Evolutionary conservation across 2,797 vertebrate species (phyloP), one percentile per base, ranked within the genome.

Genomic region (Ctenochaetus hawaiiensis): DNA sequence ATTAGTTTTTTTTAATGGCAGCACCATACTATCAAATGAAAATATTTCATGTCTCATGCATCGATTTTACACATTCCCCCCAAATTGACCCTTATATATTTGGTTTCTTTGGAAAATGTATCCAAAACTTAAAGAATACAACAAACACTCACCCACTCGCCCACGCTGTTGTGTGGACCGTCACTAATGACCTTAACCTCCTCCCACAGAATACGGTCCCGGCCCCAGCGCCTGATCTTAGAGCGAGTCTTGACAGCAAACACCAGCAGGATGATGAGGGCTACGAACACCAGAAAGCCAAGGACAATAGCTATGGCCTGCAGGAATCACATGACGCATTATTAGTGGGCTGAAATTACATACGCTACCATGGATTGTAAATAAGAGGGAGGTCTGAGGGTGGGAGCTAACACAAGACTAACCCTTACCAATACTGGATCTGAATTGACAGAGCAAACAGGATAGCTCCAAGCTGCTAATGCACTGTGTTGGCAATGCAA

Each of bases 251-350:
- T 97, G 60, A 96, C 95, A 1, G 96, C 95, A 85, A 97, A 98
- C 80, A 97, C 96, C 82, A 97, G 94, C 41, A 98, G 93, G 86
- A 98, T 95, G 90, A 96, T 96, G 88, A 98, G 94, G 58, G 85
- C 96, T 17, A 97, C 67, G 10, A 94, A 90, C 56, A 97, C 93
- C 85, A 97, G 81, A 89, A 98, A 96, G 2, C 96, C 96, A 74
- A 97, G 77, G 8, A 98, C 95, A 23, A 98, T 96, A 4, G 97
- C 97, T 69, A 98, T 95, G 53, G 94, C 96, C 97, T 98, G 83
- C 10, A 60, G 56, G 57, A 62, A 74, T 4, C 39, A 63, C 2
- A 60, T 16, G 4, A 74, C 1, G 34, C 26, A 56, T 9, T 0
- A 2, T 86, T 20, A 86, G 23, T 2, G 14, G 44, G 59, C 20